Percentiles rank a stretch among this genome's conserved stretches.
phyloP scores from a whole-genome alignment of 1,140 invertebrate genomes.

The Nilaparvata lugens region DNA sequence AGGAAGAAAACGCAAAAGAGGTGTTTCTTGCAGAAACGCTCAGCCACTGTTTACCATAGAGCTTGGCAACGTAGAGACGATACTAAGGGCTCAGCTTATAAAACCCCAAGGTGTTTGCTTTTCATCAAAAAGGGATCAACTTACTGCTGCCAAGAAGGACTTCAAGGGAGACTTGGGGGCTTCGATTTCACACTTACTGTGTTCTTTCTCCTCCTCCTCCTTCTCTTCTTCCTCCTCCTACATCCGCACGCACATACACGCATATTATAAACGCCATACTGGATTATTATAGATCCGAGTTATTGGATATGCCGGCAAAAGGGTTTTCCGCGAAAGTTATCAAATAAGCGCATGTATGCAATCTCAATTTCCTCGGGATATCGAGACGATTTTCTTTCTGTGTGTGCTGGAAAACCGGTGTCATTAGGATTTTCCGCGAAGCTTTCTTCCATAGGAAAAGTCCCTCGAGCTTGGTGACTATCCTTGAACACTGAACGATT shows the following conservation, averaged over 20 bases:
- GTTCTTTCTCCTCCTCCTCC: not conserved
- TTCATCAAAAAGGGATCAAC: constrained; percentile 3
- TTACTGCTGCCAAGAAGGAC: not conserved
- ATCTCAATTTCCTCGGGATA: not conserved
- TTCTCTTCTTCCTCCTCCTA: no score
- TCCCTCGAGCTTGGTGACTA: no score
- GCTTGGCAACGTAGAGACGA: not conserved
- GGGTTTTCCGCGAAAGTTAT: not conserved
- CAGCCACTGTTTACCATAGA: not conserved
- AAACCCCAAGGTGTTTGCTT: constrained; percentile 4
- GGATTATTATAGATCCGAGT: not conserved
- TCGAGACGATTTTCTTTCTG: no score
- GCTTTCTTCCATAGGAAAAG: no score
- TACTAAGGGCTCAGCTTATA: constrained; percentile 3
- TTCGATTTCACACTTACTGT: not conserved
- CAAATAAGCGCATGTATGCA: not conserved
- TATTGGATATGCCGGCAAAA: not conserved
- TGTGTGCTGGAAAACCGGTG: no score
- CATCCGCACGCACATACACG: no score
- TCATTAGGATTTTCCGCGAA: no score
- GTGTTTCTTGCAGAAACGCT: no score
- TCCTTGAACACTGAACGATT: no score
- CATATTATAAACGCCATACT: not conserved
- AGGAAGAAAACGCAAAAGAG: no score
- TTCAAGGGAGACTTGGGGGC: not conserved